Evolutionary conservation across 2,113 vertebrate genomes (phyloP).

Genomic region (Glaucomys volans): DNA sequence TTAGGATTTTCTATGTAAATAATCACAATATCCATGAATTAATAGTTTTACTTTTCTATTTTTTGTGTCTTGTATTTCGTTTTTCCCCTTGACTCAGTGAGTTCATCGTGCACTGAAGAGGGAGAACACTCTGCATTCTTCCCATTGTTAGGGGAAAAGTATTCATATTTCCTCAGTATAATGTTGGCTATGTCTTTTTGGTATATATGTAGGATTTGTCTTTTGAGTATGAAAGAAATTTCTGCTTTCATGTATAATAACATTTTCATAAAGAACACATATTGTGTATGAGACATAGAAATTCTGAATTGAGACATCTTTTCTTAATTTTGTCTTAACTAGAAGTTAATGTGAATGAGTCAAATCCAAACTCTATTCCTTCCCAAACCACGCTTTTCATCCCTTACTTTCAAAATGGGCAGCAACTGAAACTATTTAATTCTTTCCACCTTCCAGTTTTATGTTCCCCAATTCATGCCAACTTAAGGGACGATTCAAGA

Average conservation of each 20-base stretch:
- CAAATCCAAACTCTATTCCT: neutral
- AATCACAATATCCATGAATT: too few species aligned
- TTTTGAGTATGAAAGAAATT: neutral
- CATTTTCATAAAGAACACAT: neutral
- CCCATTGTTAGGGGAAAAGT: neutral
- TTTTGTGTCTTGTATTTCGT: neutral
- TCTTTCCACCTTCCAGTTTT: neutral
- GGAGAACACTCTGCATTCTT: neutral
- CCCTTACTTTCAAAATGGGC: neutral
- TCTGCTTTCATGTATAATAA: neutral
- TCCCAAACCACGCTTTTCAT: neutral
- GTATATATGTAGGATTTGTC: neutral
- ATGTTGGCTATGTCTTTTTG: neutral
- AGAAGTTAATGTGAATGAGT: neutral
- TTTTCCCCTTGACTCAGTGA: neutral
- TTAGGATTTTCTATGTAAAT: neutral
- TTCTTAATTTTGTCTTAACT: neutral
- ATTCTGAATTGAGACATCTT: neutral
- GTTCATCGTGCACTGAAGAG: neutral
- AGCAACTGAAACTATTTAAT: neutral
- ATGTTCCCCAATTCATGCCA: neutral
- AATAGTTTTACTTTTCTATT: neutral
- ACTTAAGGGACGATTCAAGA: neutral
- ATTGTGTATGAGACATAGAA: conserved; percentile 1
- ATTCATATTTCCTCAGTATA: neutral